Evolutionary conservation across 2,888 invertebrate species (phyloP).

Genomic region (Sycophila texana): DNA sequence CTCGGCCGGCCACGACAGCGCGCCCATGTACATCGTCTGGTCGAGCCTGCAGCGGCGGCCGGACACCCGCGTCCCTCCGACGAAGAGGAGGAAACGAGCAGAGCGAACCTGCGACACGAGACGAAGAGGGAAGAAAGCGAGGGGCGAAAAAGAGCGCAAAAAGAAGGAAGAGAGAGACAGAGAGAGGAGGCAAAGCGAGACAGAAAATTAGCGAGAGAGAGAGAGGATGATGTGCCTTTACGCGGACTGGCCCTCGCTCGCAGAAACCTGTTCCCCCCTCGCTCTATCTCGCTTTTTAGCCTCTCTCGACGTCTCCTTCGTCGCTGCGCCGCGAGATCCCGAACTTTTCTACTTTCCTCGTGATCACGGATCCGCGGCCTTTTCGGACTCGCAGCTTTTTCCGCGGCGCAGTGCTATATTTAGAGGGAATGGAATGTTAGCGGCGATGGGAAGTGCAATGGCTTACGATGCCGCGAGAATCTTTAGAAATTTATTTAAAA

Average conservation of each 20-base stretch:
- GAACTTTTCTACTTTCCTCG: slow-evolving; percentile 69
- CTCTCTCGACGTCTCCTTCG: not conserved
- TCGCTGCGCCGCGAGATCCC: slow-evolving; percentile 10
- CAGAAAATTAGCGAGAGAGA: slow-evolving; percentile 61
- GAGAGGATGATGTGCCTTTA: slow-evolving; percentile 51
- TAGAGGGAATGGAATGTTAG: no score
- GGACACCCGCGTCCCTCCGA: slow-evolving; percentile 36
- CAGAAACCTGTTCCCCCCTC: slow-evolving; percentile 72
- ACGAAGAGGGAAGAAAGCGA: slow-evolving; percentile 23
- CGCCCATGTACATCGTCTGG: slow-evolving; percentile 65
- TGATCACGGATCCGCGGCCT: slow-evolving; percentile 58
- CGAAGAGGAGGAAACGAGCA: not conserved
- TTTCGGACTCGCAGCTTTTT: no score
- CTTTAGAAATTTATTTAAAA: no score
- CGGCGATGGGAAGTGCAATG: no score
- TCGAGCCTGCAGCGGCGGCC: slow-evolving; percentile 62
- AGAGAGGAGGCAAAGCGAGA: slow-evolving; percentile 28
- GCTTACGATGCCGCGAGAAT: no score
- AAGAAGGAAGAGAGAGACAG: slow-evolving; percentile 2
- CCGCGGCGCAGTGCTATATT: no score
- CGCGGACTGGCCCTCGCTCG: slow-evolving; percentile 60
- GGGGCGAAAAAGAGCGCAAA: slow-evolving; percentile 8
- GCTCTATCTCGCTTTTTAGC: slow-evolving; percentile 11
- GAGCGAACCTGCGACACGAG: slow-evolving; percentile 9
- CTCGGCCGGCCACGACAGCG: not conserved